Base-by-base conservation (phyloP, 2,888 invertebrate species). In the Ennomos quercinarius region DNA sequence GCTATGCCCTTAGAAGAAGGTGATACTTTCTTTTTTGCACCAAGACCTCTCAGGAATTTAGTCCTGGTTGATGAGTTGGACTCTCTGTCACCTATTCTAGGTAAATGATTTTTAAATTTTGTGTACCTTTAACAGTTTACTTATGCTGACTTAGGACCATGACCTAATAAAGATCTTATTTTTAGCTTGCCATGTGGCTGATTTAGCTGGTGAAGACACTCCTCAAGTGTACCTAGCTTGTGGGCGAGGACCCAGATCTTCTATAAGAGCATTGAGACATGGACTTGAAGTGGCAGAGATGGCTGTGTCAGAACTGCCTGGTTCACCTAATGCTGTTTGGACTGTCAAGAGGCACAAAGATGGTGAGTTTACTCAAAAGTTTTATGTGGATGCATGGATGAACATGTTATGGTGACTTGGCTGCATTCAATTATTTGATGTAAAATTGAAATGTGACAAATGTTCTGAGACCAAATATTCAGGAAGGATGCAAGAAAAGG, bases 291-390 rank as follows among this genome's bases (percentile, higher is more conserved):
- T 99, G 1, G 98, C 99, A 0, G 99, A 99, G 91, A 99, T 99
- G 99, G 99, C 99, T 60, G 99, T 99, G 2, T 99, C 99, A 27
- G 99, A 99, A 88, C 93, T 99, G 71, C 99, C 99, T n/a, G 99
- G 99, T 80, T 99, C 98, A 81, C 99, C 99, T 2, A 99, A 99
- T 93, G 99, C 99, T 75, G 99, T 99, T 1, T 99, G 99, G 99
- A 99, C 99, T 36, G 99, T 99, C 13, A 98, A 98, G 83, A 95
- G 97, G 77, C 95, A 98, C 84, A 95, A 97, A 82, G 99, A 99
- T 93, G 99, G 99, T 99, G 92, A 96, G 96, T 74, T 40, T 48
- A 48, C 10, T 63, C 46, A 10, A 11, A 8, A 17, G 27, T 57
- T 51, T 40, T 13, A 12, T 53, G 8, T 40, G 12, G 11, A 11